Evolutionary conservation across 2,797 vertebrate species (phyloP), one percentile per base, ranked within the genome.

Genomic region (Notamacropus eugenii): DNA sequence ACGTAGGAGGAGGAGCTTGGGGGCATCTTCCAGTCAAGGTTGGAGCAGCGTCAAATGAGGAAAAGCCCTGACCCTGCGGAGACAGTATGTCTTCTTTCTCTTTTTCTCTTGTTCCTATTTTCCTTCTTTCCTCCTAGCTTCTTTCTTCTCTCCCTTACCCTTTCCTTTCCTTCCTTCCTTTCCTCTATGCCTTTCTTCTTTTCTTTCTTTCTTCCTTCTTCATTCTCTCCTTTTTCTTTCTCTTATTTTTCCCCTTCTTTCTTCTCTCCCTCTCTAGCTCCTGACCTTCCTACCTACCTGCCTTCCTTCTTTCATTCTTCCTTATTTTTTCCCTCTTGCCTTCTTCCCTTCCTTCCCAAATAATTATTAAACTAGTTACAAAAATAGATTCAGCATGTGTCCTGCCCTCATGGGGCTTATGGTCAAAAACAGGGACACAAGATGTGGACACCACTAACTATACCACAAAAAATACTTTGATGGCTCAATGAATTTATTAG

Each of bases 381-480:
- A 46, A 94, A 95, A 95, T 96, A 92, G 54, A 54, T 90, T 96
- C 92, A 96, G 95, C 90, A 90, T 52, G 8, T 95, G 96, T 94
- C 96, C 55, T 97, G 96, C 59, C 96, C 96, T 97, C 97, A 93
- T 97, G 97, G 94, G 96, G 93, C 67, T 54, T 93, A 96, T 93
- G 58, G 55, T 93, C 55, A n/a, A 31, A 87, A 54, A 50, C 3
- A 93, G 58, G 91, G 95, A 97, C 96, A 93, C 95, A 97, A 96
- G 93, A 95, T 96, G 94, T 96, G 95, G 96, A 97, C 96, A 97
- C 96, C 97, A 97, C 96, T 97, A 96, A 95, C 96, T 97, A 92
- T 95, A 97, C 96, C 97, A 96, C 97, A 97, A 97, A 97, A 28
- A 91, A 93, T 40, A 87, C 19, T 11, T 87, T 50, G 24, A 87